A percentile compares a stretch with the other conserved stretches of the same genome.
These are phyloP conservation scores for Hybos culiciformis DNA, from an alignment of 2,888 invertebrate genomes.

Conservation along the genomic window DNA sequence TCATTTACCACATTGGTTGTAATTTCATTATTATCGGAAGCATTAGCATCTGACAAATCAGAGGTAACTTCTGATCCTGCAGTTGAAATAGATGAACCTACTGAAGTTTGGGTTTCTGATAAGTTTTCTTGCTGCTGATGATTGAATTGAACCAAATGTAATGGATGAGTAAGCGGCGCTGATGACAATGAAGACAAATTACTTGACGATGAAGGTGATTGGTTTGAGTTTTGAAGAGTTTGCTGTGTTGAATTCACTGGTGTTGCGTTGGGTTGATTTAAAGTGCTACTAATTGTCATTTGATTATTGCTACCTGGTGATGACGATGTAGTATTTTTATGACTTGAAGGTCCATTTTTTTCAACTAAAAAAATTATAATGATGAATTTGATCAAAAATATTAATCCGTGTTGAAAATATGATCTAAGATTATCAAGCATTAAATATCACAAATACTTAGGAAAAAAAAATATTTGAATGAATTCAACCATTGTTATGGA, in stretches of 20 bases:
- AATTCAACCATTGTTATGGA: no score
- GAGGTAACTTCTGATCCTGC: constrained; percentile 1
- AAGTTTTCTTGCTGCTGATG: constrained; percentile 7
- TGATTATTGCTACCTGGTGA: no score
- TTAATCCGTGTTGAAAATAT: no score
- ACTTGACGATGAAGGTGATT: constrained; percentile 18
- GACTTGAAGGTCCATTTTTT: constrained; percentile 33
- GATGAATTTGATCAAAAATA: no score
- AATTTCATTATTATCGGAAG: constrained; percentile 1
- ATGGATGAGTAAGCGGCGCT: constrained; percentile 10
- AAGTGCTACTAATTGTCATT: constrained; percentile 23
- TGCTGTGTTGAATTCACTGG: constrained; percentile 11
- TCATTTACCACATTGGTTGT: neutral
- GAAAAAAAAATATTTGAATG: no score
- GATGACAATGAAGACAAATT: constrained; percentile 20
- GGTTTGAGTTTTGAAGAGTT: constrained; percentile 10
- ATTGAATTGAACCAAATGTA: constrained; percentile 11
- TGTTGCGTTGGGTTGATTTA: constrained; percentile 23
- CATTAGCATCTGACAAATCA: constrained; percentile 7
- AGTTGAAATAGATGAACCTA: neutral
- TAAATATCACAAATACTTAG: no score
- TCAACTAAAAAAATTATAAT: constrained; percentile 22
- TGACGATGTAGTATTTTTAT: constrained; percentile 25
- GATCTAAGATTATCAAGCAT: no score
- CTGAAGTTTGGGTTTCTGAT: neutral